These are phyloP conservation scores for Tetramorium bicarinatum DNA, from an alignment of 2,888 invertebrate species.

Conservation along the genomic window DNA sequence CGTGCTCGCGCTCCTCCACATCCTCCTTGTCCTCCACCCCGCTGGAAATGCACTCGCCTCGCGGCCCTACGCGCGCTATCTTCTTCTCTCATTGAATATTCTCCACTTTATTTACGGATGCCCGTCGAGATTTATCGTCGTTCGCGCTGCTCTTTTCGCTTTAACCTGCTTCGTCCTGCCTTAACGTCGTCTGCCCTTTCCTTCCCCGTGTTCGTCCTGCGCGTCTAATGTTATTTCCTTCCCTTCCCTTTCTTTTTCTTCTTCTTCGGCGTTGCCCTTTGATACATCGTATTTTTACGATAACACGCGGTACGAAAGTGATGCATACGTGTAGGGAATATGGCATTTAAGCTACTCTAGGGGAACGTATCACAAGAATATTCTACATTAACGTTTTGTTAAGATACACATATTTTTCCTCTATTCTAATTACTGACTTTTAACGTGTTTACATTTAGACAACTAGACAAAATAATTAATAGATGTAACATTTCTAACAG, in stretches of 20 bases:
- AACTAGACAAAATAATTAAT: not conserved
- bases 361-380: not conserved
- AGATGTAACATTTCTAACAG: not conserved
- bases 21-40: not conserved
- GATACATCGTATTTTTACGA: slow-evolving; percentile 34
- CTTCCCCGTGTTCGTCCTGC: slow-evolving; percentile 51
- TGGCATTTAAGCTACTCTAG: not conserved
- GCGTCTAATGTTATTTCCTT: slow-evolving; percentile 45
- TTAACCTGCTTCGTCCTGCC: slow-evolving; percentile 43
- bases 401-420: not conserved
- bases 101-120: slow-evolving; percentile 82
- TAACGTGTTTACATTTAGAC: not conserved
- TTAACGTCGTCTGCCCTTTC: slow-evolving; percentile 60
- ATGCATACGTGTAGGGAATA: not conserved
- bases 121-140: slow-evolving; percentile 81
- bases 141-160: slow-evolving; percentile 63
- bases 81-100: slow-evolving; percentile 82
- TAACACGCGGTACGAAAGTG: slow-evolving; percentile 1
- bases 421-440: not conserved
- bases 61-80: slow-evolving; percentile 49
- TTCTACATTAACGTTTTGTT: not conserved
- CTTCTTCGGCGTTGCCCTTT: not conserved
- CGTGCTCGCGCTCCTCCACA: slow-evolving; percentile 4
- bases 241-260: not conserved
- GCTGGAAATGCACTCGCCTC: slow-evolving; percentile 31